Evolutionary conservation across 2,797 vertebrate genomes (phyloP).

Genomic region (Sylvilagus floridanus): DNA sequence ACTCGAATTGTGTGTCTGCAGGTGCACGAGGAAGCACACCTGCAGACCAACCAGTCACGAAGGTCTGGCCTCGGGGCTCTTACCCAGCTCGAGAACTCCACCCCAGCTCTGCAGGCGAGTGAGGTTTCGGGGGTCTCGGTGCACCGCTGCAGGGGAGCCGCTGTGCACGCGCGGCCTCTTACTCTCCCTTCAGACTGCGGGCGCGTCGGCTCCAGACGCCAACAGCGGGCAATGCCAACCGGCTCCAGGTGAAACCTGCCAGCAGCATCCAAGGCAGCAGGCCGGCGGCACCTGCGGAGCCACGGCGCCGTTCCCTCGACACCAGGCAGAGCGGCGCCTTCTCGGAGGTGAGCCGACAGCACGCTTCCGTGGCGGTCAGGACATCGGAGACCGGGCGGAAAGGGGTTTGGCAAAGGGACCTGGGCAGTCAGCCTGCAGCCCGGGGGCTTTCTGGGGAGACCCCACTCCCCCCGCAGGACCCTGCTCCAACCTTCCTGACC

Average conservation of each 20-base stretch:
- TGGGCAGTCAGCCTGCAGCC: neutral
- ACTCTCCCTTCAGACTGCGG: fast-evolving
- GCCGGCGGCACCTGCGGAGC: neutral
- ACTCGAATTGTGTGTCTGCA: neutral
- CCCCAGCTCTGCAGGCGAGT: too few relatives aligned
- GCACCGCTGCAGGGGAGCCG: constrained; percentile 57
- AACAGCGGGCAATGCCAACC: too few relatives aligned
- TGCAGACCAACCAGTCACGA: constrained; percentile 73
- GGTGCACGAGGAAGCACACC: constrained; percentile 63
- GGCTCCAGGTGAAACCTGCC: too few relatives aligned
- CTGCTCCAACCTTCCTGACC: neutral
- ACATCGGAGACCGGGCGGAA: neutral
- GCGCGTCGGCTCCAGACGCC: fast-evolving
- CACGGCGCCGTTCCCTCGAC: neutral
- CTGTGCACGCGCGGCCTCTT: neutral
- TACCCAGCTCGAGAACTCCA: neutral
- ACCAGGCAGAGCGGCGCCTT: neutral
- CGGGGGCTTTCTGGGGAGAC: neutral
- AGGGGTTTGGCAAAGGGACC: fast-evolving
- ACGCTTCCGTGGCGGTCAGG: neutral
- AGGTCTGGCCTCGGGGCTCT: constrained; percentile 62
- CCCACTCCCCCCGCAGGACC: neutral
- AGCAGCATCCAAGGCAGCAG: fast-evolving
- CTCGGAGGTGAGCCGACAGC: neutral
- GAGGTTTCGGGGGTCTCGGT: neutral